A percentile compares a stretch with the other conserved stretches of the same genome.
Evolutionary conservation across 2,797 vertebrate genomes (phyloP).

Genomic region (Euphonia xanthogaster): DNA sequence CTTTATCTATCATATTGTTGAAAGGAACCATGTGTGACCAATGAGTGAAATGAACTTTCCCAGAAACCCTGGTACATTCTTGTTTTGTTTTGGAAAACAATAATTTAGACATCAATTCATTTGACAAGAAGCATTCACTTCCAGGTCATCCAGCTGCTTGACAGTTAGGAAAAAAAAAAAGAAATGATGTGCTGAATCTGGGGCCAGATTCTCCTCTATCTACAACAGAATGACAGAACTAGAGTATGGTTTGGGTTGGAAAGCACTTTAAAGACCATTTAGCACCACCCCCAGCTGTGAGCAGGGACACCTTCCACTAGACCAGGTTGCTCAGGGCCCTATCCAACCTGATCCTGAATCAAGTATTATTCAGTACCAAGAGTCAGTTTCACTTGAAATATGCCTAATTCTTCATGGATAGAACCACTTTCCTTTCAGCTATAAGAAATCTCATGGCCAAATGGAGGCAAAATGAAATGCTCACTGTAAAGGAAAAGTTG

Average conservation of each 20-base stretch:
- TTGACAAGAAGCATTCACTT: background rate
- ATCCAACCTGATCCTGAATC: background rate
- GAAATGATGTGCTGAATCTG: background rate
- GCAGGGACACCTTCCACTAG: background rate
- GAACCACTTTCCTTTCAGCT: background rate
- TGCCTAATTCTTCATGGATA: background rate
- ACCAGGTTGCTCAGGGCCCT: background rate
- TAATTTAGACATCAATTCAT: background rate
- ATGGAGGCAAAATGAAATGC: background rate
- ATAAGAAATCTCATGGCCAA: background rate
- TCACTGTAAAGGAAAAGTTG: background rate
- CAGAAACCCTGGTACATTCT: background rate
- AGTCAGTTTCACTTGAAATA: background rate
- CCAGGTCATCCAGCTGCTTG: background rate
- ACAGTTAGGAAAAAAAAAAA: background rate
- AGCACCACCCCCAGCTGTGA: background rate
- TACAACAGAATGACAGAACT: background rate
- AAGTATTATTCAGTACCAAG: background rate
- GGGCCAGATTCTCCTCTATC: background rate
- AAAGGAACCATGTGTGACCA: background rate
- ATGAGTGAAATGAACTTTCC: background rate
- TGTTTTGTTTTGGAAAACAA: background rate
- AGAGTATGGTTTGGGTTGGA: background rate
- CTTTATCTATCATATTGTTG: background rate
- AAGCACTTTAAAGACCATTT: background rate